Evolutionary conservation across 2,113 vertebrate genomes (phyloP).

Genomic region (Scortum barcoo): DNA sequence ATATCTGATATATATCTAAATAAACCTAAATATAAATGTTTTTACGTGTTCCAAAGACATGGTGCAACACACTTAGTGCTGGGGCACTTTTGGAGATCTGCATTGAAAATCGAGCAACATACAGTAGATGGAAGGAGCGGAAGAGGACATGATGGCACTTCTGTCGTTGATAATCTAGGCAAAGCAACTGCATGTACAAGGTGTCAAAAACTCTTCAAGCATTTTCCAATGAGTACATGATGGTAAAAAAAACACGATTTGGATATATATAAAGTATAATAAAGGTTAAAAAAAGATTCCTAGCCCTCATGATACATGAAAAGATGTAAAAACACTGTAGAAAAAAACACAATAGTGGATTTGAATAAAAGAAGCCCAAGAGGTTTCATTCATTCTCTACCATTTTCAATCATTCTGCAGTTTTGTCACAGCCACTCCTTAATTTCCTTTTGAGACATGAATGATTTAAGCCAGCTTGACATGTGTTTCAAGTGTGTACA

Average conservation of each 20-base stretch:
- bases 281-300: constrained; percentile 22
- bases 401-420: constrained; percentile 14
- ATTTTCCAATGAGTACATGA: constrained; percentile 47
- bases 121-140: constrained; percentile 9
- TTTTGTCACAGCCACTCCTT: neutral
- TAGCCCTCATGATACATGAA: constrained; percentile 26
- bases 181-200: constrained; percentile 49
- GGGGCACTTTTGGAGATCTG: constrained; percentile 12
- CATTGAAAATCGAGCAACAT: constrained; percentile 4
- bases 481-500: constrained; percentile 42
- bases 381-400: constrained; percentile 20
- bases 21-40: constrained; percentile 40
- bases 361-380: constrained; percentile 27
- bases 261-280: constrained; percentile 42
- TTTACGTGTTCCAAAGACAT: constrained; percentile 9
- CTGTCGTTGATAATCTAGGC: constrained; percentile 61
- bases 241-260: constrained; percentile 39
- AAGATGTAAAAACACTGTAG: constrained; percentile 23
- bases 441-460: constrained; percentile 5
- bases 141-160: constrained; percentile 60
- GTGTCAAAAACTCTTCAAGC: constrained; percentile 49
- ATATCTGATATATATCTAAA: constrained; percentile 45
- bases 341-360: constrained; percentile 52
- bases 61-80: constrained; percentile 6
- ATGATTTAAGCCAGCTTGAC: neutral